Evolutionary conservation across 2,888 invertebrate species (phyloP).

Genomic region (Ophion slaviceki): DNA sequence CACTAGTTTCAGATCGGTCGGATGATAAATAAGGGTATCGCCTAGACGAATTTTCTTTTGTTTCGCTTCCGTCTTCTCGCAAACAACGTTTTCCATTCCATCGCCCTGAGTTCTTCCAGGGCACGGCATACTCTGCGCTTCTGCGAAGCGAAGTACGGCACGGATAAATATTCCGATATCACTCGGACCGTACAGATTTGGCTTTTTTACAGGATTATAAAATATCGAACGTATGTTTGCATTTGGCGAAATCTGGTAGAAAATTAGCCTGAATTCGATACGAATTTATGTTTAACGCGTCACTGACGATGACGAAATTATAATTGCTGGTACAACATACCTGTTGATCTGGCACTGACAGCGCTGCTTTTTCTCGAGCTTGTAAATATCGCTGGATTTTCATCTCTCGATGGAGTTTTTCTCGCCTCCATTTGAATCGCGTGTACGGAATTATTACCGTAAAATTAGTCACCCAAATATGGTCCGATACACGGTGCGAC

Average conservation of each 20-base stretch:
- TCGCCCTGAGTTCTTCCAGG: constrained; percentile 88
- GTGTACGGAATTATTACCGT: neutral
- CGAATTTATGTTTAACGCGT: neutral
- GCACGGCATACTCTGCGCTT: constrained; percentile 73
- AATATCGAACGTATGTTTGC: neutral
- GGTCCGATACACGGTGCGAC: neutral
- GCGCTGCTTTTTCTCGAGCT: constrained; percentile 50
- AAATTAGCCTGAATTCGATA: neutral
- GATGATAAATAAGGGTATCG: constrained; percentile 82
- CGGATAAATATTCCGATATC: neutral
- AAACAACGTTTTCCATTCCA: constrained; percentile 88
- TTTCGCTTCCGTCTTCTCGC: constrained; percentile 73
- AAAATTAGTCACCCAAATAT: constrained; percentile 1
- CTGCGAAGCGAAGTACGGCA: constrained; percentile 65
- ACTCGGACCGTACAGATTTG: too few species aligned
- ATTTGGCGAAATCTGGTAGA: neutral
- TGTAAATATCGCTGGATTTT: constrained; percentile 57
- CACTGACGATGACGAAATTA: neutral
- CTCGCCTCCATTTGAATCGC: constrained; percentile 39
- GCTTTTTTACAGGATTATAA: neutral
- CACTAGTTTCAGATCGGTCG: constrained; percentile 80
- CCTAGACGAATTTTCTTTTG: constrained; percentile 77
- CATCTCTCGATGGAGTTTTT: constrained; percentile 40
- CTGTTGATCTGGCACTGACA: constrained; percentile 59
- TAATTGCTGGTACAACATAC: constrained; percentile 20